Evolutionary conservation across 1,140 invertebrate species (phyloP).

Genomic region (Caenorhabditis tropicalis): DNA sequence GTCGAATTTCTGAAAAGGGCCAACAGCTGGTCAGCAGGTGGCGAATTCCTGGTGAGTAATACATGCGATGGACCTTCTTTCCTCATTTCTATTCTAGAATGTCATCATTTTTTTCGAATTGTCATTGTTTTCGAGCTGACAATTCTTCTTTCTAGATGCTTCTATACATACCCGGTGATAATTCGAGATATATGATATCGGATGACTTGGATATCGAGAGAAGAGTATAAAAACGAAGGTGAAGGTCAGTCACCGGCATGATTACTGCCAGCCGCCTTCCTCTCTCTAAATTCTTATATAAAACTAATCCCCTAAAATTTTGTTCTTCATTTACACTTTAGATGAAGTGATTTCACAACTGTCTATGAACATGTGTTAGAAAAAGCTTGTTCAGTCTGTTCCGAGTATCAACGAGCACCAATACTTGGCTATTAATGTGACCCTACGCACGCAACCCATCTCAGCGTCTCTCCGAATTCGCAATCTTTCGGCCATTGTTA

Average conservation of each 20-base stretch:
- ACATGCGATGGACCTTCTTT: background rate
- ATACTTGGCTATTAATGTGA: slow-evolving; percentile 42
- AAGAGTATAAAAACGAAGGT: background rate
- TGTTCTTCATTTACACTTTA: background rate
- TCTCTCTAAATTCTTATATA: background rate
- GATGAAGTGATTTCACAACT: background rate
- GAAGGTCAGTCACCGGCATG: background rate
- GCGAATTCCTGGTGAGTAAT: background rate
- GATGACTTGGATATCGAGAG: background rate
- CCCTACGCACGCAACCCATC: slow-evolving; percentile 29
- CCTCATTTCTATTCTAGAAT: background rate
- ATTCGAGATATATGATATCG: background rate
- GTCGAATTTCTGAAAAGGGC: background rate
- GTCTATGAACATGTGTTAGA: slow-evolving; percentile 35
- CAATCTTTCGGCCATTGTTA: background rate
- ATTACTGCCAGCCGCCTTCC: background rate
- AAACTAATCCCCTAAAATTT: too few relatives aligned
- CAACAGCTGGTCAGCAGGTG: background rate
- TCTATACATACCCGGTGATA: background rate
- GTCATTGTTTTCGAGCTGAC: background rate
- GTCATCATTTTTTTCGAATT: background rate
- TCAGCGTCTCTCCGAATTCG: background rate
- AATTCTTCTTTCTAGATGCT: background rate
- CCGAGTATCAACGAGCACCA: slow-evolving; percentile 38
- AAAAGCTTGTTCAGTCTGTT: slow-evolving; percentile 35